Conservation (phyloP, 2,888 invertebrate species). For the Tetanocera ferruginea region DNA sequence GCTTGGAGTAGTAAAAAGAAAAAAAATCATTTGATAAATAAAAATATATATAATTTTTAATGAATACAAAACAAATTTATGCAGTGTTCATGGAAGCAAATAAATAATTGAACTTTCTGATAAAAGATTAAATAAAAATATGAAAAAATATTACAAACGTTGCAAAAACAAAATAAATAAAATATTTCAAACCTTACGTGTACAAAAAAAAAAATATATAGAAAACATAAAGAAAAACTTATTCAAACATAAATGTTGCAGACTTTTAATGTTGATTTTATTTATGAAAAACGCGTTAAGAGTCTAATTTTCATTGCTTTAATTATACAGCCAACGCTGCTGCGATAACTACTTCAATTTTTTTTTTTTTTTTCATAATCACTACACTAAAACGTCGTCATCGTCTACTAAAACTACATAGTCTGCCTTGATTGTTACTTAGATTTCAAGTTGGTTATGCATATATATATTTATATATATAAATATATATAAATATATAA, state of each 20-base stretch:
- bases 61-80: not conserved
- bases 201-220: too few relatives aligned
- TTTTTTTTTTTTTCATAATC: not conserved
- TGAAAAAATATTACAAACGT: too few relatives aligned
- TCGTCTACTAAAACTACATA: slow-evolving; percentile 40
- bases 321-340: not conserved
- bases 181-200: too few relatives aligned
- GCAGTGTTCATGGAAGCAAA: not conserved
- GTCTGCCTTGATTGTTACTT: slow-evolving; percentile 48
- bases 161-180: too few relatives aligned
- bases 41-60: too few relatives aligned
- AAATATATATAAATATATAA: slow-evolving; percentile 15
- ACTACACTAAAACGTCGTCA: not conserved
- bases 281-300: not conserved
- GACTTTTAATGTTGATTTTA: not conserved
- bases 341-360: not conserved
- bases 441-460: slow-evolving; percentile 24
- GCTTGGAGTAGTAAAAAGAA: not conserved
- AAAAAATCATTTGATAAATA: not conserved
- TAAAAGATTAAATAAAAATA: not conserved
- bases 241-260: not conserved
- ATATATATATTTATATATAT: not conserved
- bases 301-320: not conserved
- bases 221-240: too few relatives aligned
- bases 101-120: not conserved